Percentiles rank a stretch among this genome's conserved stretches.
phyloP scores from a whole-genome alignment of 2,113 vertebrate genomes.

The Octodon degus region DNA sequence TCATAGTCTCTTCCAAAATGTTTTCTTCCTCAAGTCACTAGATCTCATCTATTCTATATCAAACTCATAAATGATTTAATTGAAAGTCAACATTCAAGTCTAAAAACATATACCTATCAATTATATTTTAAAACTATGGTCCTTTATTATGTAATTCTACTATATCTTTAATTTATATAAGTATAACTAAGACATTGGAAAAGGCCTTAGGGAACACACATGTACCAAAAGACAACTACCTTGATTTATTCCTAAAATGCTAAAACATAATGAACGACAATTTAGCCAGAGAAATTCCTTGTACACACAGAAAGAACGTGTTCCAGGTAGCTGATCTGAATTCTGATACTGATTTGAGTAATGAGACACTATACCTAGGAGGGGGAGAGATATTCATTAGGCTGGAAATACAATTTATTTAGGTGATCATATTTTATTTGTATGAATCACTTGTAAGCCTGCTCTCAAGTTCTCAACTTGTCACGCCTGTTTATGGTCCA shows the following conservation, averaged over 20 bases:
- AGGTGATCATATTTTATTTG: neutral
- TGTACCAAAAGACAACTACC: neutral
- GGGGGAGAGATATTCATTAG: neutral
- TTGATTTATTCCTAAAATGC: neutral
- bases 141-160: slow-evolving; percentile 34
- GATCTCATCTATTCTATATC: neutral
- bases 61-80: neutral
- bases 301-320: neutral
- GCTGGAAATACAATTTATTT: neutral
- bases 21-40: neutral
- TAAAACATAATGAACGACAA: neutral
- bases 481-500: neutral
- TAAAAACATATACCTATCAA: neutral
- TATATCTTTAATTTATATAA: neutral
- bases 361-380: slow-evolving; percentile 28
- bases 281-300: slow-evolving; percentile 7
- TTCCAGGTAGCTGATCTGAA: slow-evolving; percentile 28
- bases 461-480: neutral
- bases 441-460: slow-evolving; percentile 42
- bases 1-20: neutral
- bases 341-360: slow-evolving; percentile 47
- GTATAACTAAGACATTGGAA: neutral
- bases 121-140: neutral
- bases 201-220: neutral
- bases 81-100: neutral